These are phyloP conservation scores for Apteryx mantelli DNA, from an alignment of 2,113 vertebrate species.

Conservation along the genomic window DNA sequence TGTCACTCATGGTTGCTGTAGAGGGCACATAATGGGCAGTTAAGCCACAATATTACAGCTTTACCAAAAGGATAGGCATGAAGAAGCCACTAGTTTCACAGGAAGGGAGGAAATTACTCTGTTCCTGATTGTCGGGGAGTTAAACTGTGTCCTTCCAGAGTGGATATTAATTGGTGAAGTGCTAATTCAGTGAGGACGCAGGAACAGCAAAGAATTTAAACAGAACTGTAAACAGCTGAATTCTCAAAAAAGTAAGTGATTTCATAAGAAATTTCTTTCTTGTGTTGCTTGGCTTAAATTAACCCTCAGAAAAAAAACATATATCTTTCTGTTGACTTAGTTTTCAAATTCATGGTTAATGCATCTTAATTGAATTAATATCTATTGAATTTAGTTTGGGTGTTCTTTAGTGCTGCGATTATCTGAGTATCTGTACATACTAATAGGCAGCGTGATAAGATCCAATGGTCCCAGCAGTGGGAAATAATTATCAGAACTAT, in stretches of 20 bases:
- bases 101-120: constrained; percentile 63
- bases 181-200: neutral
- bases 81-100: constrained; percentile 44
- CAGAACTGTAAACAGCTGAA: neutral
- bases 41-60: constrained; percentile 50
- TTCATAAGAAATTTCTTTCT: neutral
- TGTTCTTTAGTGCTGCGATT: neutral
- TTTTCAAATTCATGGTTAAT: neutral
- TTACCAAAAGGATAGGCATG: constrained; percentile 24
- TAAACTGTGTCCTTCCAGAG: constrained; percentile 1
- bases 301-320: neutral
- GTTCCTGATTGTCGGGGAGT: constrained; percentile 50
- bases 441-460: neutral
- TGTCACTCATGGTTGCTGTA: constrained; percentile 38
- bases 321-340: neutral
- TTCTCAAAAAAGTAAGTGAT: neutral
- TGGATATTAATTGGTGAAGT: constrained; percentile 11
- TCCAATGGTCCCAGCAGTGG: neutral
- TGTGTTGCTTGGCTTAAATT: neutral
- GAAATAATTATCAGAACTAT: neutral
- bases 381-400: neutral
- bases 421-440: neutral
- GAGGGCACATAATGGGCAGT: neutral
- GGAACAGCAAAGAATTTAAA: neutral
- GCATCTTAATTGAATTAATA: neutral